Evolutionary conservation across 2,888 invertebrate genomes (phyloP), one percentile per base, ranked within the genome.

Genomic region (Troilus luridus): DNA sequence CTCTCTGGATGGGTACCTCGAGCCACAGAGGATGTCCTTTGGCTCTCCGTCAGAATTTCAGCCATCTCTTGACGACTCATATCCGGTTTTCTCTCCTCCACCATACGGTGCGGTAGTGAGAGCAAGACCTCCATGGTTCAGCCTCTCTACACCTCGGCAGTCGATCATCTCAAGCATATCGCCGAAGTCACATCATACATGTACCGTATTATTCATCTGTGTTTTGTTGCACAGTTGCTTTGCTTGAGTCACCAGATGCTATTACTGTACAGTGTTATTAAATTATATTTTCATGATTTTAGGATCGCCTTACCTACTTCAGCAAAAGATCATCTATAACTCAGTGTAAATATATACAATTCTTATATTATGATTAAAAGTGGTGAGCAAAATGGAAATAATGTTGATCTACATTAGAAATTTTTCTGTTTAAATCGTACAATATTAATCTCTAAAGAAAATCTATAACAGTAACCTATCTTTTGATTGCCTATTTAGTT

Each of bases 171-270:
- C 97, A 92, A 96, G 96, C 93, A 96, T 97, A 93, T 97, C 97
- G 92, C 96, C 96, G 93, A 97, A 96, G 93, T 98, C 98, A 93
- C 98, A 98, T 95, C 98, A 98, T 94, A 98, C 97, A 95, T 98
- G 98, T 98, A 98, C 92, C 77, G 88, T 91, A 88, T 59, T 72
- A 64, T 58, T 90, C 60, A 27, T 54, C 54, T 62, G n/a, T 54
- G 88, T 91, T 56, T 27, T 89, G 27, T 67, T 64, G 88, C 90
- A 67, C 77, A 60, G 56, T 62, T 72, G 92, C 92, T 92, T 92
- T 88, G 92, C 92, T 89, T 90, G 88, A 91, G 64, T 54, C 64
- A 90, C 64, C 54, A 24, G 60, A 59, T 85, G 85, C 85, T 88
- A 58, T 60, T 60, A 88, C 60, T 88, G 59, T 88, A 60, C 59